These are phyloP conservation scores for Tangara arthus DNA, from an alignment of 2,797 vertebrate species.

Conservation along the genomic window DNA sequence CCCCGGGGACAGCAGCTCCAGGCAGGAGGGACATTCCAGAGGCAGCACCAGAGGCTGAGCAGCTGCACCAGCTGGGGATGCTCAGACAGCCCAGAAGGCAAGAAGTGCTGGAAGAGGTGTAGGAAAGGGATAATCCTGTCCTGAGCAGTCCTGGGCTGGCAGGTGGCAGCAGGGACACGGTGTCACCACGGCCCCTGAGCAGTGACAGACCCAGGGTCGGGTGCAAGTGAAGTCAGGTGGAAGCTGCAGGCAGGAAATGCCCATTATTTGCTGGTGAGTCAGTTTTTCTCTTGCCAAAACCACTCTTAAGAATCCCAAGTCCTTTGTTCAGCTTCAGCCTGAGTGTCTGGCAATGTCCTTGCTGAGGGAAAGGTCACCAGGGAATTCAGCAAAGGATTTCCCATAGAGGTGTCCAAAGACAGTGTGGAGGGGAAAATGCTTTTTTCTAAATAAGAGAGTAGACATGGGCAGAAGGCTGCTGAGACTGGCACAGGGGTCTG, in stretches of 20 bases:
- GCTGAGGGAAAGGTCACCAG: not conserved
- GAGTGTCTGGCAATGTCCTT: not conserved
- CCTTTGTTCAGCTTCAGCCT: not conserved
- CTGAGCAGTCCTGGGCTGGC: not conserved
- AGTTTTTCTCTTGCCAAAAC: not conserved
- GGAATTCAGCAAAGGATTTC: not conserved
- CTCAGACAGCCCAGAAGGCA: not conserved
- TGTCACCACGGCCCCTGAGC: not conserved
- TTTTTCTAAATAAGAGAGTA: not conserved
- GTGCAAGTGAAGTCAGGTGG: not conserved
- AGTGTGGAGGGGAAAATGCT: not conserved
- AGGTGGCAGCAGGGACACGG: not conserved
- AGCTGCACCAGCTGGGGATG: not conserved
- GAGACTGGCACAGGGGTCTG: too few species aligned
- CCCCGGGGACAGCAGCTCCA: not conserved
- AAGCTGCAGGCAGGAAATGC: not conserved
- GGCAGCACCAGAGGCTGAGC: not conserved
- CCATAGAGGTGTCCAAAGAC: not conserved
- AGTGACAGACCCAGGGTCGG: not conserved
- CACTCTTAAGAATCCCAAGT: not conserved
- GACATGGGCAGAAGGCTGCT: not conserved
- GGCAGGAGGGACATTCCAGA: not conserved
- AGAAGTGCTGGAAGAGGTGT: not conserved
- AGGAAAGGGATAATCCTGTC: not conserved
- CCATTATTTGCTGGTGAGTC: not conserved